Base-by-base conservation (phyloP, 1,140 invertebrate species). In the Zaprionus inermis region DNA sequence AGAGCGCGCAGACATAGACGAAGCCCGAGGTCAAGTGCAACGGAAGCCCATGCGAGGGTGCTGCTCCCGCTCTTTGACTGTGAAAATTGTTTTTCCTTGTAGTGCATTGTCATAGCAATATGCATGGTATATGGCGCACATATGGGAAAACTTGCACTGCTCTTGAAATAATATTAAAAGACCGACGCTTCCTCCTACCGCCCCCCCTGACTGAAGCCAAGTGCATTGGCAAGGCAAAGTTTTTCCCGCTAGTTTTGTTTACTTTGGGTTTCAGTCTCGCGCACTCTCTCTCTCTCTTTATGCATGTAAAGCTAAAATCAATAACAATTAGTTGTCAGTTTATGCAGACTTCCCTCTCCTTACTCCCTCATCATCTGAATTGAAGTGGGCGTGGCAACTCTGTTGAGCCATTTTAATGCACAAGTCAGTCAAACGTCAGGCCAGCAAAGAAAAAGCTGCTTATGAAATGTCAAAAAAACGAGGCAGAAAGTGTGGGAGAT, bases 271-370 rank as follows among this genome's bases (percentile, higher is more conserved):
- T 28, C 24, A 28, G 24, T 10, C 22, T 38, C 24, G n/a, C n/a
- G n/a, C n/a, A n/a, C n/a, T n/a, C n/a, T n/a, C n/a, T n/a, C n/a
- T n/a, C n/a, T n/a, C n/a, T n/a, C n/a, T n/a, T n/a, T n/a, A n/a
- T n/a, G 7, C 72, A 74, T 74, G 72, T 59, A 71, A 65, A 75
- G 59, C 38, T 49, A 54, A 75, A 75, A 71, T 75, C 72, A 65
- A 75, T 75, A 75, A 65, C 68, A 75, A 65, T 75, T 75, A 65
- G 66, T 70, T 70, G 67, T 41, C 67, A 74, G 63, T 52, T 58
- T 63, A 57, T 63, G 58, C 58, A 57, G 65, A 0, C 24, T n/a
- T n/a, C n/a, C n/a, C n/a, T n/a, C n/a, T n/a, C 11, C n/a, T 22
- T 30, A 22, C n/a, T 11, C 34, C 22, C 22, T 1, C 34, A 24